Evolutionary conservation across 2,888 invertebrate genomes (phyloP).

Genomic region (Trichogramma evanescens): DNA sequence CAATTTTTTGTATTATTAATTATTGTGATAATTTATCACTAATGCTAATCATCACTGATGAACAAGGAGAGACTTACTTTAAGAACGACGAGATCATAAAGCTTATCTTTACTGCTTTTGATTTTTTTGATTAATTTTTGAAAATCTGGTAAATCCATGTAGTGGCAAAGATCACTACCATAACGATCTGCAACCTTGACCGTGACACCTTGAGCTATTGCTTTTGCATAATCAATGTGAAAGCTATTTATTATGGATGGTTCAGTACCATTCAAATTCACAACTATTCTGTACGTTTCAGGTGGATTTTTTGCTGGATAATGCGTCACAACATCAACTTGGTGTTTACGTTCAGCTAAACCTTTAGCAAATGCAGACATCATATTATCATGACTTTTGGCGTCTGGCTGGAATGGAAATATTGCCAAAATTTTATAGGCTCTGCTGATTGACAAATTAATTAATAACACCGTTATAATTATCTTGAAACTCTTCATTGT

Average conservation of each 20-base stretch:
- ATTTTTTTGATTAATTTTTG: constrained; percentile 26
- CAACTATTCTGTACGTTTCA: constrained; percentile 38
- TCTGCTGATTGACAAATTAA: constrained; percentile 10
- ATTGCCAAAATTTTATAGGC: constrained; percentile 44
- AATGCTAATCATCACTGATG: neutral
- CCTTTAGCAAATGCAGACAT: constrained; percentile 43
- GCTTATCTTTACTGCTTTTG: constrained; percentile 17
- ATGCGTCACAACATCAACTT: constrained; percentile 40
- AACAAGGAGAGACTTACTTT: constrained; percentile 27
- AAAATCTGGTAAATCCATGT: constrained; percentile 26
- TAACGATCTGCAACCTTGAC: constrained; percentile 2
- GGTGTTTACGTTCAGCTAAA: constrained; percentile 46
- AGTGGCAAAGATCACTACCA: constrained; percentile 27
- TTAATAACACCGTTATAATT: constrained; percentile 4
- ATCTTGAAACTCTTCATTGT: too few species aligned
- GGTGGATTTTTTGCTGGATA: constrained; percentile 35
- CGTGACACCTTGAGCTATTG: neutral
- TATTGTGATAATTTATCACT: too few species aligned
- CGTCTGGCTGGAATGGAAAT: constrained; percentile 45
- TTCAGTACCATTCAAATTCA: constrained; percentile 26
- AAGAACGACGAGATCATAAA: constrained; percentile 33
- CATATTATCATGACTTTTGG: constrained; percentile 49
- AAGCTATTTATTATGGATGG: constrained; percentile 24
- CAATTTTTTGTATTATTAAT: too few species aligned
- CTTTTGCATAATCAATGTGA: neutral